Conservation (phyloP, 1,140 invertebrate species). For the Drosophila sulfurigaster region DNA sequence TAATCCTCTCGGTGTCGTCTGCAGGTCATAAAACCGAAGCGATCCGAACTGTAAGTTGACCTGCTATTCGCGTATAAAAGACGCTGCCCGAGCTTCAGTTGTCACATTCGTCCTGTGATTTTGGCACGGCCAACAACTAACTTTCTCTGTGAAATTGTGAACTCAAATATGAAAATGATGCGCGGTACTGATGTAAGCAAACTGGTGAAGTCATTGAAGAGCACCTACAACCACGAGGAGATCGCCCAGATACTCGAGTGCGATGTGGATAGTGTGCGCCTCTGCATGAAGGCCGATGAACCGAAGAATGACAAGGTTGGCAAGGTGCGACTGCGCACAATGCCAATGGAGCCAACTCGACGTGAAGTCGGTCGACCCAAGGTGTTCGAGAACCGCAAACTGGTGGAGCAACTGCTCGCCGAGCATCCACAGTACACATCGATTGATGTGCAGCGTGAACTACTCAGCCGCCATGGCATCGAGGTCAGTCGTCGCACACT, state of each 20-base stretch:
- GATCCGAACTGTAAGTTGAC: slow-evolving; percentile 22
- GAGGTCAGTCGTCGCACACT: slow-evolving; percentile 63
- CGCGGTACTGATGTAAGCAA: slow-evolving; percentile 36
- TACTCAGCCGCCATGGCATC: slow-evolving; percentile 47
- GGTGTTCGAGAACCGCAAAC: slow-evolving; percentile 53
- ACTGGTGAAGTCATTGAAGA: slow-evolving; percentile 46
- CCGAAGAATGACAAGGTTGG: slow-evolving; percentile 28
- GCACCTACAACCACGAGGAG: slow-evolving; percentile 45
- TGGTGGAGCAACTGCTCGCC: slow-evolving; percentile 51
- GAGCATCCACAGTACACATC: slow-evolving; percentile 62
- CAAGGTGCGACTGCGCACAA: slow-evolving; percentile 29
- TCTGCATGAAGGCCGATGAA: slow-evolving; percentile 46
- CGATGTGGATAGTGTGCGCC: slow-evolving; percentile 57
- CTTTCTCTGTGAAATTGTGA: neutral
- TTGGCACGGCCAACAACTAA: slow-evolving; percentile 37
- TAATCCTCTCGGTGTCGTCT: slow-evolving; percentile 17
- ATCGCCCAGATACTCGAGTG: slow-evolving; percentile 64
- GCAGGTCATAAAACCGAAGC: slow-evolving; percentile 11
- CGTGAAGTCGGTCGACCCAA: slow-evolving; percentile 63
- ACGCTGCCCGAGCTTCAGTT: neutral
- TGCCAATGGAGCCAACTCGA: slow-evolving; percentile 20
- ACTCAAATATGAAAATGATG: slow-evolving; percentile 41
- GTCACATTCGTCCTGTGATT: slow-evolving; percentile 25
- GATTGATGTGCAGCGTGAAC: slow-evolving; percentile 62
- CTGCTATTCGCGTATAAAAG: slow-evolving; percentile 28